phyloP scores from a whole-genome alignment of 2,888 invertebrate species.

The Theretra japonica region DNA sequence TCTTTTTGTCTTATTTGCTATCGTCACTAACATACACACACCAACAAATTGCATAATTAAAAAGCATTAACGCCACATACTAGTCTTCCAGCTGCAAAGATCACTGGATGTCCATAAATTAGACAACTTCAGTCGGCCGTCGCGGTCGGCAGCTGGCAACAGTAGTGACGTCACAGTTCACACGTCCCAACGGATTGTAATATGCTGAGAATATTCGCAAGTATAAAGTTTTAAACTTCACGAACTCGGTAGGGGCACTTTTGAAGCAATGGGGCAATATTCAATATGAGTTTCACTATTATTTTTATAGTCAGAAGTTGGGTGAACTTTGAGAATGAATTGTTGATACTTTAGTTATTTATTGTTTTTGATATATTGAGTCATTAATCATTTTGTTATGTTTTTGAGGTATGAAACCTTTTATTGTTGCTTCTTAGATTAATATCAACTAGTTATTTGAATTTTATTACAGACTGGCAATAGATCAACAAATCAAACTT shows the following conservation, averaged over 20 bases:
- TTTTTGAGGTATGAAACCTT: too few relatives aligned
- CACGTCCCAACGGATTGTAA: neutral
- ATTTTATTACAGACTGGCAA: too few relatives aligned
- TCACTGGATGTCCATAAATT: slow-evolving; percentile 3
- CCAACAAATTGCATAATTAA: neutral
- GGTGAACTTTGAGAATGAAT: neutral
- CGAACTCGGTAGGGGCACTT: slow-evolving; percentile 2
- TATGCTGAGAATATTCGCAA: slow-evolving; percentile 13
- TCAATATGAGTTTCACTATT: slow-evolving; percentile 14
- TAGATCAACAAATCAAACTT: too few relatives aligned
- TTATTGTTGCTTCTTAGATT: too few relatives aligned
- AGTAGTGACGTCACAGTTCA: slow-evolving; percentile 16
- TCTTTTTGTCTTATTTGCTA: too few relatives aligned
- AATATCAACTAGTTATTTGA: too few relatives aligned
- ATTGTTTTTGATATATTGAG: neutral
- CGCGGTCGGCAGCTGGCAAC: slow-evolving; percentile 3
- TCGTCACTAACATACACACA: neutral
- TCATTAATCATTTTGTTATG: too few relatives aligned
- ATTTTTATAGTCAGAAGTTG: neutral
- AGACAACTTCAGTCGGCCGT: neutral
- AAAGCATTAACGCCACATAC: too few relatives aligned
- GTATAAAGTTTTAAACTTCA: slow-evolving; percentile 3
- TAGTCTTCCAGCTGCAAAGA: neutral
- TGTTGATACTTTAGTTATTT: neutral
- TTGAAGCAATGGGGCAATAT: slow-evolving; percentile 1